Percentiles rank a stretch among this genome's conserved stretches.
Evolutionary conservation across 1,140 invertebrate genomes (phyloP).

Genomic region (Argopecten irradians): DNA sequence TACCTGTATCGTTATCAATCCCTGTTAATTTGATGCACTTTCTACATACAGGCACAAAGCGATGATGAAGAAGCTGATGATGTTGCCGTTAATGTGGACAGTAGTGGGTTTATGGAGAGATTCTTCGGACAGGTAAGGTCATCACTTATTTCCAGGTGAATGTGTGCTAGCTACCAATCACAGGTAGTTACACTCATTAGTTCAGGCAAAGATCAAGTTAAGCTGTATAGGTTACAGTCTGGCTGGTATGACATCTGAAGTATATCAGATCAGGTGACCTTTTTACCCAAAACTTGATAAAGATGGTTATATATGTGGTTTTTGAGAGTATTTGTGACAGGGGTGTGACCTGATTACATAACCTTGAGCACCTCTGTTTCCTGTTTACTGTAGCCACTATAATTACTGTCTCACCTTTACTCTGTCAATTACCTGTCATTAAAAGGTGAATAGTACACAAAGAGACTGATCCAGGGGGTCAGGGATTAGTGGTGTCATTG

Average conservation of each 20-base stretch:
- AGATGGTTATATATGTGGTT: neutral
- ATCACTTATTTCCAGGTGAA: too few relatives aligned
- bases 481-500: neutral
- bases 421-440: neutral
- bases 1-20: neutral
- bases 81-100: slow-evolving; percentile 81
- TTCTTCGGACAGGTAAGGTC: slow-evolving; percentile 94
- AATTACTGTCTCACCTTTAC: neutral
- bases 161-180: too few relatives aligned
- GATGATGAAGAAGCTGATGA: slow-evolving; percentile 85
- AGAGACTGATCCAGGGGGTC: neutral
- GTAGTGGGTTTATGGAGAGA: slow-evolving; percentile 96
- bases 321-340: neutral
- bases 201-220: too few relatives aligned
- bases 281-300: too few relatives aligned
- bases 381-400: neutral
- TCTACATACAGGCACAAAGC: slow-evolving; percentile 71
- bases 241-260: too few relatives aligned
- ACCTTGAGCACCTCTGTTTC: neutral
- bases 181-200: too few relatives aligned
- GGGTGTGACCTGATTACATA: neutral
- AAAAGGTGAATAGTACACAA: neutral
- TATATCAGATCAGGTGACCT: too few relatives aligned
- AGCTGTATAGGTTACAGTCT: too few relatives aligned
- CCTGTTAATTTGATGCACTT: slow-evolving; percentile 29